Evolutionary conservation across 2,113 vertebrate genomes (phyloP).

Genomic region (Numenius arquata): DNA sequence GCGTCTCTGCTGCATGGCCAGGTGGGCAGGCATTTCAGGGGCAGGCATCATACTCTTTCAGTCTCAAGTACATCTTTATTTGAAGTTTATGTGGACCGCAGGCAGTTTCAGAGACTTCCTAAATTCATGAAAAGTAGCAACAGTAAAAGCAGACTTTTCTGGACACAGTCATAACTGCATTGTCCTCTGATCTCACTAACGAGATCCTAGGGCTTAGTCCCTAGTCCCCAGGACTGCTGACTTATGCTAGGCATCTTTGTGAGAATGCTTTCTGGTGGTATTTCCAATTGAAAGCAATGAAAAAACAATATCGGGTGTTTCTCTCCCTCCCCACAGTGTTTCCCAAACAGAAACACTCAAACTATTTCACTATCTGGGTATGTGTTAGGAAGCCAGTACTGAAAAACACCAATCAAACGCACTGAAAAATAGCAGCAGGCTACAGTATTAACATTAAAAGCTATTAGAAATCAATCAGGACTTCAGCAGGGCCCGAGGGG

Average conservation of each 20-base stretch:
- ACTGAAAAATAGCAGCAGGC: conserved; percentile 27
- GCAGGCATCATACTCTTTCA: neutral
- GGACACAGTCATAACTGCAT: neutral
- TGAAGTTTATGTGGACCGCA: neutral
- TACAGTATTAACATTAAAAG: conserved; percentile 35
- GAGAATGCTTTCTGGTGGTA: neutral
- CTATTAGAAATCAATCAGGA: conserved; percentile 51
- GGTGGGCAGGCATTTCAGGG: neutral
- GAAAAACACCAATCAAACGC: neutral
- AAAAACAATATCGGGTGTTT: neutral
- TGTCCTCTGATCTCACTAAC: neutral
- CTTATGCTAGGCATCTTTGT: neutral
- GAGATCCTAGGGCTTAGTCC: neutral
- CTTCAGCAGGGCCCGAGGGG: neutral
- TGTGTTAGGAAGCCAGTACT: neutral
- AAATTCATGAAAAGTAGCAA: neutral
- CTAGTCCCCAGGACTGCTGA: neutral
- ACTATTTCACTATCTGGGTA: neutral
- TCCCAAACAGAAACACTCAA: neutral
- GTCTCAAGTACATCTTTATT: neutral
- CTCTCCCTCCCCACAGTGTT: neutral
- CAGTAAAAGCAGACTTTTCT: neutral
- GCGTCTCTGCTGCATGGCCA: accelerated
- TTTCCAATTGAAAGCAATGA: neutral
- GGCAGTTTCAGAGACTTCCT: neutral